Evolutionary conservation across 2,888 invertebrate genomes (phyloP).

Genomic region (Drosophila anomelani): DNA sequence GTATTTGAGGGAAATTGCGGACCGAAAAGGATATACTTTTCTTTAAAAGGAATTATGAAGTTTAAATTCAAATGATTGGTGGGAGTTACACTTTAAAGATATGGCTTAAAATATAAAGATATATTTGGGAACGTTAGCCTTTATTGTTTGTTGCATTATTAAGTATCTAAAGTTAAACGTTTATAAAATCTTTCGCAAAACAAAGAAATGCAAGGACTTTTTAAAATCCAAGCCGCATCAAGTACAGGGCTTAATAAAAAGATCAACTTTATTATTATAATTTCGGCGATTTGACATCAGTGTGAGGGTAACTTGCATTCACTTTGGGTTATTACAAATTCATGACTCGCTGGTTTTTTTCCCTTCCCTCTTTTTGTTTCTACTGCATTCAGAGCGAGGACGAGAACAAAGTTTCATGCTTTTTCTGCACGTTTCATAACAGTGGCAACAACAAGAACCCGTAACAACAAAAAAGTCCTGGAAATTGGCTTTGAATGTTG

Average conservation of each 20-base stretch:
- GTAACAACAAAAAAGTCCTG: constrained; percentile 13
- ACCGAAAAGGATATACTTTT: neutral
- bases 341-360: constrained; percentile 32
- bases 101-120: too few species aligned
- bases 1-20: neutral
- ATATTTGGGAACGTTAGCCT: too few species aligned
- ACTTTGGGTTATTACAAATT: constrained; percentile 41
- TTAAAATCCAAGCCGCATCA: neutral
- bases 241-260: constrained; percentile 1
- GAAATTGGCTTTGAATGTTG: constrained; percentile 49
- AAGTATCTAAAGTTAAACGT: too few species aligned
- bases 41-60: neutral
- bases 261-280: neutral
- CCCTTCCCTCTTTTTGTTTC: constrained; percentile 1
- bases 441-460: constrained; percentile 4
- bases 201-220: neutral
- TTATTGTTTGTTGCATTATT: too few species aligned
- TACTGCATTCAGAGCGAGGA: constrained; percentile 17
- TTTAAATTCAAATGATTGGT: neutral
- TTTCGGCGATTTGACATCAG: constrained; percentile 3
- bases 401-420: constrained; percentile 23
- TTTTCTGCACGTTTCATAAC: constrained; percentile 16
- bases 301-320: constrained; percentile 17
- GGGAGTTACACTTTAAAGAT: neutral
- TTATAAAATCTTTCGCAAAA: too few species aligned